These are phyloP conservation scores for Oreortyx pictus DNA, from an alignment of 2,797 vertebrate species.

Conservation along the genomic window DNA sequence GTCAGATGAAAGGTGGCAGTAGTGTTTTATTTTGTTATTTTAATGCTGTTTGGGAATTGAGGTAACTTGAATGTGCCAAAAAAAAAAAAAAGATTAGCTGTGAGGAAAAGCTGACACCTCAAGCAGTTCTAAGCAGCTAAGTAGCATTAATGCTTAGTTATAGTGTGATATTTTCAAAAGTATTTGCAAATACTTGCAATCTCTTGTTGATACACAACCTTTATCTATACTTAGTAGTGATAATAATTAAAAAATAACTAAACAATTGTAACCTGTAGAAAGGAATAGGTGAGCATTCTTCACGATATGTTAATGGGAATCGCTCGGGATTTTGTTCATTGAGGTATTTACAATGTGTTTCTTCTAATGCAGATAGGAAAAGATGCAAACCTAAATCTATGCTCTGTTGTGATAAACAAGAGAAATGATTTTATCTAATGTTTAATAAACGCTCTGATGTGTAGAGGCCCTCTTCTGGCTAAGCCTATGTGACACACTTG, in stretches of 20 bases:
- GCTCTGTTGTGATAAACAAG: neutral
- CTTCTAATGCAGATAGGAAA: neutral
- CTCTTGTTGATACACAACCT: neutral
- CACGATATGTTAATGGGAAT: neutral
- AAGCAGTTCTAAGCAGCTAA: neutral
- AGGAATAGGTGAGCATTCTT: neutral
- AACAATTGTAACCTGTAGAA: neutral
- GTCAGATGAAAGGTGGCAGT: neutral
- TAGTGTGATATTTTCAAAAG: neutral
- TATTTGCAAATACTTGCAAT: neutral
- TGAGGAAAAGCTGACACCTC: neutral
- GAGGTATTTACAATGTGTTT: neutral
- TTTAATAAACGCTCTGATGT: neutral
- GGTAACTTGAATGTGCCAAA: neutral
- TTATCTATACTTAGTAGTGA: neutral
- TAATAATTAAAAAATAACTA: neutral
- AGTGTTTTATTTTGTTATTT: neutral
- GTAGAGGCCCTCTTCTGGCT: neutral
- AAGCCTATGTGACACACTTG: neutral
- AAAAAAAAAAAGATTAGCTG: neutral
- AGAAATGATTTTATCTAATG: neutral
- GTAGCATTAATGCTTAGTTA: neutral
- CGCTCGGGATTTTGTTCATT: neutral
- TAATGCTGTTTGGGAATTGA: neutral
- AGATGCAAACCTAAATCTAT: neutral